Percentiles rank a stretch among this genome's conserved stretches.
Conservation (phyloP, 2,797 vertebrate genomes). For the Alauda arvensis region DNA sequence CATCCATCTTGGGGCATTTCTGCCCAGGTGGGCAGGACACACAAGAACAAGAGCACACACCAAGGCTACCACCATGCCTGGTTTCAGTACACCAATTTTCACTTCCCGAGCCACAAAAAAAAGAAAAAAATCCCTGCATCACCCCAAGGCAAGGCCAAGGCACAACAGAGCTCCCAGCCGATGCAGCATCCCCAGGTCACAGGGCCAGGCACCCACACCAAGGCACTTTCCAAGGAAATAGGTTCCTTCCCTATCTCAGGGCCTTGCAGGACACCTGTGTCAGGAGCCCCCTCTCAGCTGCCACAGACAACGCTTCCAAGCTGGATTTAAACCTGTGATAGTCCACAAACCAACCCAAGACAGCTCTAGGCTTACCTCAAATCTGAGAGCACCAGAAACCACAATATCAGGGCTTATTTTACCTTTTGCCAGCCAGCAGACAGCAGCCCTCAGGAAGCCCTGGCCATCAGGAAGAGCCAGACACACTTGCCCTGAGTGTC, state of each 20-base stretch:
- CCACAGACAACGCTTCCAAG: not conserved
- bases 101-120: not conserved
- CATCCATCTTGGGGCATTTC: not conserved
- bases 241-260: rapidly evolving
- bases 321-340: rapidly evolving
- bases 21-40: rapidly evolving
- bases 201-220: rapidly evolving
- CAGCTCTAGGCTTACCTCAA: rapidly evolving
- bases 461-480: rapidly evolving
- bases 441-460: not conserved
- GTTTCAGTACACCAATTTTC: not conserved
- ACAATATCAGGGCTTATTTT: rapidly evolving
- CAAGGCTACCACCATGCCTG: not conserved
- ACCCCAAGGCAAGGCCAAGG: not conserved
- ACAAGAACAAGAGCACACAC: rapidly evolving
- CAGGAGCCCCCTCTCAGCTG: rapidly evolving
- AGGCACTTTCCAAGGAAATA: rapidly evolving
- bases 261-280: not conserved
- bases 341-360: not conserved
- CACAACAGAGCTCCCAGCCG: not conserved
- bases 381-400: rapidly evolving
- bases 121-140: not conserved
- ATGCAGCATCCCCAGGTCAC: rapidly evolving
- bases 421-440: not conserved
- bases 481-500: rapidly evolving